phyloP scores from a whole-genome alignment of 37 sponge, comb jelly and placozoan genomes.

The Haliclona indistincta region DNA sequence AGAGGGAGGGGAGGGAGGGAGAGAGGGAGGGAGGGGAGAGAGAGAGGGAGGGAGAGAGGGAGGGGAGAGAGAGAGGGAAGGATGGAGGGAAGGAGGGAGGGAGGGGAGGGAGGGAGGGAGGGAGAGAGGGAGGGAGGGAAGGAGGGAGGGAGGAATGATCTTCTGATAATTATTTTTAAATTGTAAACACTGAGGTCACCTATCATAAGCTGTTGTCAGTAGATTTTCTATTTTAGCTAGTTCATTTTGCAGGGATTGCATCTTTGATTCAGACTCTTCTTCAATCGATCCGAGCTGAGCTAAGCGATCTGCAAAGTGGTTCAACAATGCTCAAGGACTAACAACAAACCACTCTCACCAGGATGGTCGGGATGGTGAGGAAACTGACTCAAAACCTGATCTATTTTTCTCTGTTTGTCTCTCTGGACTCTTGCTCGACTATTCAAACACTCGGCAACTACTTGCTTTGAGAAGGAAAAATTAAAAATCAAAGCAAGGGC shows the following conservation, averaged over 20 bases:
- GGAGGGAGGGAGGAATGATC: background rate
- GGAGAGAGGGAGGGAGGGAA: background rate
- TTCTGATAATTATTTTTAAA: too few relatives aligned
- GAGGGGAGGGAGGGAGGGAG: background rate
- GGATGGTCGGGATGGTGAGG: constrained; percentile 65
- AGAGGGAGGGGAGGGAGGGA: background rate
- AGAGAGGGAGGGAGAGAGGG: background rate
- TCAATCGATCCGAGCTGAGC: constrained; percentile 34
- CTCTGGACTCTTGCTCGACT: constrained; percentile 24
- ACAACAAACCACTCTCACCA: constrained; percentile 19
- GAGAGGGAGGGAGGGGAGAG: background rate
- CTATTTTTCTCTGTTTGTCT: constrained; percentile 26
- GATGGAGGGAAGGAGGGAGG: too few relatives aligned
- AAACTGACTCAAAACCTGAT: constrained; percentile 29
- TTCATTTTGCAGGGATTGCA: constrained; percentile 14
- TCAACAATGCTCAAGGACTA: background rate
- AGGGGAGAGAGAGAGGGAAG: background rate
- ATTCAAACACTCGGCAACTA: constrained; percentile 42
- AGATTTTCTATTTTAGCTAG: constrained; percentile 32
- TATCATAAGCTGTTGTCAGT: constrained; percentile 22
- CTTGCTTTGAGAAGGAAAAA: constrained; percentile 10
- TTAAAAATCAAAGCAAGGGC: background rate
- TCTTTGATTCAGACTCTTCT: constrained; percentile 30
- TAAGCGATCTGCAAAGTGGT: constrained; percentile 22
- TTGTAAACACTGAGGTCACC: too few relatives aligned